Evolutionary conservation across 1,140 invertebrate species (phyloP), one percentile per base, ranked within the genome.

Genomic region (Coenobita brevimanus): DNA sequence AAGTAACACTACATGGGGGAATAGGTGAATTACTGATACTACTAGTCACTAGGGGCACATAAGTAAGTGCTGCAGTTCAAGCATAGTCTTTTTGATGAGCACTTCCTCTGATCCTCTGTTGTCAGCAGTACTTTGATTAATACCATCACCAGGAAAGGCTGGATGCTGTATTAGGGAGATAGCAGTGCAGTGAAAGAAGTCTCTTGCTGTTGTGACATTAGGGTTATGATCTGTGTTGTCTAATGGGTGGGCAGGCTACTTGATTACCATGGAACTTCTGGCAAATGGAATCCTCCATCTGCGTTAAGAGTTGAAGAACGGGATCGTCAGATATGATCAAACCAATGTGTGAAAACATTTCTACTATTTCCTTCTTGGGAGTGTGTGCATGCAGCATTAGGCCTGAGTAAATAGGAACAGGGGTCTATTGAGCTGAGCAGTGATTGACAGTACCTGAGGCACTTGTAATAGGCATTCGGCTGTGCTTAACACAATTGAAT

Each of bases 401-500:
- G 27, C 71, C 71, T 75, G 54, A 2, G 30, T 78, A 78, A 3
- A 24, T 27, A 10, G 75, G 75, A 80, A 80, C 13, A 24, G 54
- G 46, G 10, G 76, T 80, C 54, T 38, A 0, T 30, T 79, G 69
- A 15, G 73, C 50, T 64, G 30, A n/a, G n/a, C n/a, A n/a, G n/a
- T n/a, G n/a, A n/a, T 43, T n/a, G n/a, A 62, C 54, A 62, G 50
- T 81, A 75, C 64, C 84, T 62, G 30, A 81, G 38, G 30, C 21
- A 33, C 46, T 86, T 30, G 41, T 64, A 21, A 46, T 50, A 76
- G 62, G 71, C 30, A 17, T 43, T 10, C 50, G 54, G 17, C 64
- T 60, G 73, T 86, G 73, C 43, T 78, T 78, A 41, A 86, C 1
- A 57, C 43, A n/a, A 38, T 85, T 85, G 71, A 54, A 57, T 36